phyloP scores from a whole-genome alignment of 2,113 vertebrate species.

The Salvelinus fontinalis region DNA sequence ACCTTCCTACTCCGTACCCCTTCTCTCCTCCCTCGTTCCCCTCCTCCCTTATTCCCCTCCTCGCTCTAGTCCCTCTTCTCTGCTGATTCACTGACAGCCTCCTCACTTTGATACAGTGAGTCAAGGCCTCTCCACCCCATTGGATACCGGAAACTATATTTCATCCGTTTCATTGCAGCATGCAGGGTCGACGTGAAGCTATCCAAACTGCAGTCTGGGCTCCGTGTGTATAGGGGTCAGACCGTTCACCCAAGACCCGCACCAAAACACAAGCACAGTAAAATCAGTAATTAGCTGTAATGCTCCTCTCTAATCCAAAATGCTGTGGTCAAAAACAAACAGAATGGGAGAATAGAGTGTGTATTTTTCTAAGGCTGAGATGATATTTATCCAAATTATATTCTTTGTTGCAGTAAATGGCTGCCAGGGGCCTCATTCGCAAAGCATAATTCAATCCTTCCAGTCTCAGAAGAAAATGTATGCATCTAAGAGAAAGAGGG shows the following conservation, averaged over 20 bases:
- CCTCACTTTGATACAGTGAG: constrained; percentile 8
- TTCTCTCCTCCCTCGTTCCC: background rate
- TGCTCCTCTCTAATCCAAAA: too few relatives aligned
- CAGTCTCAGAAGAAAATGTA: too few relatives aligned
- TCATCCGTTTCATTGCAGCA: constrained; percentile 21
- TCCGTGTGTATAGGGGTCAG: background rate
- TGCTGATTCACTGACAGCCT: too few relatives aligned
- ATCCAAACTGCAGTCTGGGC: too few relatives aligned
- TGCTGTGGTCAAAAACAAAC: too few relatives aligned
- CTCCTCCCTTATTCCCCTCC: background rate
- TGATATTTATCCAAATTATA: background rate
- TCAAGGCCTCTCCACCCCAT: constrained; percentile 28
- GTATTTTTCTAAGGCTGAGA: background rate
- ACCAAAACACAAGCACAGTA: background rate
- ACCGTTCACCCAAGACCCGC: background rate
- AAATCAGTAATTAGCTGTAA: background rate
- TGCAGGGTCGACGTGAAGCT: background rate
- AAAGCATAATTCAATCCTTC: too few relatives aligned
- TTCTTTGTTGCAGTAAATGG: background rate
- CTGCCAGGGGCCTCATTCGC: too few relatives aligned
- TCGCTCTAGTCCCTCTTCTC: background rate
- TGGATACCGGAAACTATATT: constrained; percentile 30
- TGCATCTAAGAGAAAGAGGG: too few relatives aligned
- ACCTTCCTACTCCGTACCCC: background rate
- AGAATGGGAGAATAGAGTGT: background rate